phyloP scores from a whole-genome alignment of 2,797 vertebrate genomes.

The Oreochromis grahami region DNA sequence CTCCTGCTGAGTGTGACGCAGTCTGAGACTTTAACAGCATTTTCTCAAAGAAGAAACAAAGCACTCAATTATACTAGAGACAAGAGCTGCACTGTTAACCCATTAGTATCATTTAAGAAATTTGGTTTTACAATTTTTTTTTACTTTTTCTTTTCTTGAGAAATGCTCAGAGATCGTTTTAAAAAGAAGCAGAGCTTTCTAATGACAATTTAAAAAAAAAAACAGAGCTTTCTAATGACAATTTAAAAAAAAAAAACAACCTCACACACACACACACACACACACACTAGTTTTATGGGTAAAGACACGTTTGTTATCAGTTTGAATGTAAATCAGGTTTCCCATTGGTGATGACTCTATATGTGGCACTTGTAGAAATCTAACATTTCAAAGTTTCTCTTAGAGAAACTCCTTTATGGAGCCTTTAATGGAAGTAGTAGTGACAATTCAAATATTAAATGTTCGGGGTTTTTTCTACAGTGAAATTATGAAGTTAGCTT shows the following conservation, averaged over 20 bases:
- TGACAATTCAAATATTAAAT: neutral
- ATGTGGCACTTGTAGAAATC: neutral
- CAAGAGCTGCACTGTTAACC: neutral
- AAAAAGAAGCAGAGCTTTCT: neutral
- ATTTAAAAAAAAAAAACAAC: no score
- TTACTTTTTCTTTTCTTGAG: neutral
- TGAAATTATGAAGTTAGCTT: neutral
- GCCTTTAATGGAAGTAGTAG: neutral
- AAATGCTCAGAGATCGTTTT: neutral
- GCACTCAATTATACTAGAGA: neutral
- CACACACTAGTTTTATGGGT: neutral
- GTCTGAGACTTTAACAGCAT: neutral
- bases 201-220: neutral
- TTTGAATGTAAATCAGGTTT: neutral
- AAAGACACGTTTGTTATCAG: neutral
- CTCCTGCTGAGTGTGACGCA: constrained; percentile 17
- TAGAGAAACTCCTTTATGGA: neutral
- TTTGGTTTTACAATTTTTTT: neutral
- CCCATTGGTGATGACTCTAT: neutral
- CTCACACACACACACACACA: neutral
- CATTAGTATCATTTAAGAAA: neutral
- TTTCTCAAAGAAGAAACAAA: constrained; percentile 2
- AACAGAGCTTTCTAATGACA: neutral
- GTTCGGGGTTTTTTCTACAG: neutral
- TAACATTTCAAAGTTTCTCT: neutral